These are phyloP conservation scores for Atractosteus spatula DNA, from an alignment of 2,113 vertebrate genomes.

Conservation along the genomic window DNA sequence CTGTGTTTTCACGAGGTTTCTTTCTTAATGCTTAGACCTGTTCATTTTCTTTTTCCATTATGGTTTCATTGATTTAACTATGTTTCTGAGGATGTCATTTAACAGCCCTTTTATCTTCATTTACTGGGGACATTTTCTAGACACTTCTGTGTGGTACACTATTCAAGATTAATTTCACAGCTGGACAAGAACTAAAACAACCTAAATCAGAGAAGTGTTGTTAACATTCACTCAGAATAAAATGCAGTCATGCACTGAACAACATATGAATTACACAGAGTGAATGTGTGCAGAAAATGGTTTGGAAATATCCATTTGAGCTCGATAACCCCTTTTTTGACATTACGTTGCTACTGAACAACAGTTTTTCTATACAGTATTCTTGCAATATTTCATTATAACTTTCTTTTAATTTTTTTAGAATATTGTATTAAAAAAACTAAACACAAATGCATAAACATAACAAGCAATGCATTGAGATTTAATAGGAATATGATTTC, in stretches of 20 bases:
- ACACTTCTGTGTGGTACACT: background rate
- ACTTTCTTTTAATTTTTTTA: too few relatives aligned
- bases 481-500: too few relatives aligned
- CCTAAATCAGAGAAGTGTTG: background rate
- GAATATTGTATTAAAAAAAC: too few relatives aligned
- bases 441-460: too few relatives aligned
- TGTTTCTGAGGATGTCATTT: background rate
- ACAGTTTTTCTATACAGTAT: too few relatives aligned
- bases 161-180: slow-evolving; percentile 5
- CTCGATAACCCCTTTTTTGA: too few relatives aligned
- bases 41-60: slow-evolving; percentile 3
- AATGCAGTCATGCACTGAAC: background rate
- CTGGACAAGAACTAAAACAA: background rate
- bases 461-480: too few relatives aligned
- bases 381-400: too few relatives aligned
- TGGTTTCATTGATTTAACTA: slow-evolving; percentile 9
- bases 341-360: too few relatives aligned
- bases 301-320: background rate
- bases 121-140: background rate
- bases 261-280: background rate
- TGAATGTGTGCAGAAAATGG: background rate
- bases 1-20: background rate
- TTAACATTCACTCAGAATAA: background rate
- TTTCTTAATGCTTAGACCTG: background rate
- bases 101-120: background rate